Evolutionary conservation across 2,888 invertebrate genomes (phyloP).

Genomic region (Tricholauxania praeusta): DNA sequence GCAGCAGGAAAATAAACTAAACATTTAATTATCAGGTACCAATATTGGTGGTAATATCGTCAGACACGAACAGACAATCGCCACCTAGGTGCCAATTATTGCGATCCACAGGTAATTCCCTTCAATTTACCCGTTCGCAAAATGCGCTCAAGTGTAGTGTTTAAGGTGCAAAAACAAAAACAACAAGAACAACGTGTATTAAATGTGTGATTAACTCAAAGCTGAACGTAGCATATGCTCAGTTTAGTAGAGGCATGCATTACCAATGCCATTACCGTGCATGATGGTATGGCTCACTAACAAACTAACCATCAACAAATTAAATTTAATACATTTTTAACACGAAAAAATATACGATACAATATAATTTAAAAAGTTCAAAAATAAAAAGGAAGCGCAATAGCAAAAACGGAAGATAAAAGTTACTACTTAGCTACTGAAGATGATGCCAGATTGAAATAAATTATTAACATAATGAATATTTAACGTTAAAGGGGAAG

Average conservation of each 20-base stretch:
- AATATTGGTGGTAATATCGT: constrained; percentile 42
- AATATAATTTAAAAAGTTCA: constrained; percentile 31
- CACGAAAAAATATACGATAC: constrained; percentile 28
- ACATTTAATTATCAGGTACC: constrained; percentile 38
- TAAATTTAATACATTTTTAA: constrained; percentile 43
- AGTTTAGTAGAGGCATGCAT: not conserved
- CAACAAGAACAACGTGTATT: not conserved
- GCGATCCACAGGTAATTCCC: not conserved
- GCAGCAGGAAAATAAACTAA: not conserved
- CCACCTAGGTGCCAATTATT: constrained; percentile 22
- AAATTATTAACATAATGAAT: too few relatives aligned
- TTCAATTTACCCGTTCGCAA: not conserved
- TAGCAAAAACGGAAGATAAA: too few relatives aligned
- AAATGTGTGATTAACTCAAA: too few relatives aligned
- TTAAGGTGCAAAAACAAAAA: constrained; percentile 7
- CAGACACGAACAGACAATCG: constrained; percentile 34
- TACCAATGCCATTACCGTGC: not conserved
- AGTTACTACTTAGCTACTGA: too few relatives aligned
- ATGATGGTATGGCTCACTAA: not conserved
- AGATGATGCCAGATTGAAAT: too few relatives aligned
- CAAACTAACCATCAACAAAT: constrained; percentile 30
- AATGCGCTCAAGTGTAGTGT: constrained; percentile 19
- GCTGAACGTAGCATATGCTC: not conserved
- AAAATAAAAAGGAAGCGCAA: too few relatives aligned
- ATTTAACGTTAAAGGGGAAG: too few relatives aligned